Evolutionary conservation across 1,140 invertebrate genomes (phyloP).

Genomic region (Cardiocondyla obscurior): DNA sequence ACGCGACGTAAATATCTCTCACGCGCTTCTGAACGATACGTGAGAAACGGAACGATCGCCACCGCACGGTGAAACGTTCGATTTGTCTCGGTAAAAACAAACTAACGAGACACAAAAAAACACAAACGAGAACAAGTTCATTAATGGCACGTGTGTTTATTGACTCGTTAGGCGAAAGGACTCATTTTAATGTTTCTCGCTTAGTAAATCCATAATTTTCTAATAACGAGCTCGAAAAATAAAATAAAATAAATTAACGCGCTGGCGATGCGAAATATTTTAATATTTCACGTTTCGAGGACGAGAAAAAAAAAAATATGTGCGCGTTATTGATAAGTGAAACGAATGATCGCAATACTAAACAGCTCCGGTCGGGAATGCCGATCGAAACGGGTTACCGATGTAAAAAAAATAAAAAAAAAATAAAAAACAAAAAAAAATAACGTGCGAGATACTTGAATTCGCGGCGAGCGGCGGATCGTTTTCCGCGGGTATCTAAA

Average conservation of each 20-base stretch:
- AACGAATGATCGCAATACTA: not conserved
- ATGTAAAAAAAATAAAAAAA: conserved; percentile 11
- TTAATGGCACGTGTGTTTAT: not conserved
- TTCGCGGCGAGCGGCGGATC: not conserved
- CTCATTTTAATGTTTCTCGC: not conserved
- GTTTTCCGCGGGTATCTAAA: conserved; percentile 18
- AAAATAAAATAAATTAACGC: not conserved
- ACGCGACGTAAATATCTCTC: conserved; percentile 12
- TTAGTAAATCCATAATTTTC: not conserved
- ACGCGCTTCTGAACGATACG: not conserved
- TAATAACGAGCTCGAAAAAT: not conserved
- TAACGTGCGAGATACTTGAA: not conserved
- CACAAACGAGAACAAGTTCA: not conserved
- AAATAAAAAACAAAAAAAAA: no score
- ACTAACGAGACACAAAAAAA: not conserved
- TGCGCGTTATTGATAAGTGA: not conserved
- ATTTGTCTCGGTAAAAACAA: conserved; percentile 31
- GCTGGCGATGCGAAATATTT: no score
- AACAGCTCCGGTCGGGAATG: not conserved
- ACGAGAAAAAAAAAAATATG: not conserved
- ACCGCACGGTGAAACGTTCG: not conserved
- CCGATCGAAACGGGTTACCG: conserved; percentile 12
- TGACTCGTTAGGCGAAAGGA: not conserved
- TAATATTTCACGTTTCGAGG: no score
- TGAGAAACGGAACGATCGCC: not conserved